Percentiles rank a stretch among this genome's conserved stretches.
Evolutionary conservation across 1,140 invertebrate genomes (phyloP).

Genomic region (Drosophila punjabiensis): DNA sequence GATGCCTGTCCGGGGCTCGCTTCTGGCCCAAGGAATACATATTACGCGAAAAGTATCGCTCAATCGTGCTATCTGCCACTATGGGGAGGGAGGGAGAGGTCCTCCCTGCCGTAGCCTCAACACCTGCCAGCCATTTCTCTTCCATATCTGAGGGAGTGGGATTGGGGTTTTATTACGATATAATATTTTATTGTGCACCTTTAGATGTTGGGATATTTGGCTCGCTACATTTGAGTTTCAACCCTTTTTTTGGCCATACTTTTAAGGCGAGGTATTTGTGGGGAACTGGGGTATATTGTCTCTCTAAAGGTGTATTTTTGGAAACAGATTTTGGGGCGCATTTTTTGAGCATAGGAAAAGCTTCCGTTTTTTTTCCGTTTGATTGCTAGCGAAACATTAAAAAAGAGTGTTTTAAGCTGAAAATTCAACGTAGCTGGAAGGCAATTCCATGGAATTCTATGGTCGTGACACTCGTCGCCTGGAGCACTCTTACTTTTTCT

Average conservation of each 20-base stretch:
- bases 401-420: neutral
- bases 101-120: neutral
- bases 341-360: neutral
- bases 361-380: neutral
- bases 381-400: neutral
- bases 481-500: conserved; percentile 29
- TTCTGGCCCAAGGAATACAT: conserved; percentile 50
- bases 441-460: conserved; percentile 1
- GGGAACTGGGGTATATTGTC: neutral
- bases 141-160: conserved; percentile 52
- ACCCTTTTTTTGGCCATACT: conserved; percentile 41
- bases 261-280: neutral
- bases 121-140: conserved; percentile 47
- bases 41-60: conserved; percentile 70
- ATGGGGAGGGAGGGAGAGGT: neutral
- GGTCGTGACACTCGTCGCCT: conserved; percentile 7
- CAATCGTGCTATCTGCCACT: conserved; percentile 55
- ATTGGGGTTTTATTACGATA: conserved; percentile 73
- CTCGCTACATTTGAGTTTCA: conserved; percentile 56
- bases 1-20: conserved; percentile 45
- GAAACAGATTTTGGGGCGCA: too few species aligned
- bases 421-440: neutral
- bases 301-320: too few species aligned
- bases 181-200: conserved; percentile 81
- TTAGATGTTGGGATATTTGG: conserved; percentile 75